These are phyloP conservation scores for Malacosoma neustria DNA, from an alignment of 2,888 invertebrate genomes.

Conservation along the genomic window DNA sequence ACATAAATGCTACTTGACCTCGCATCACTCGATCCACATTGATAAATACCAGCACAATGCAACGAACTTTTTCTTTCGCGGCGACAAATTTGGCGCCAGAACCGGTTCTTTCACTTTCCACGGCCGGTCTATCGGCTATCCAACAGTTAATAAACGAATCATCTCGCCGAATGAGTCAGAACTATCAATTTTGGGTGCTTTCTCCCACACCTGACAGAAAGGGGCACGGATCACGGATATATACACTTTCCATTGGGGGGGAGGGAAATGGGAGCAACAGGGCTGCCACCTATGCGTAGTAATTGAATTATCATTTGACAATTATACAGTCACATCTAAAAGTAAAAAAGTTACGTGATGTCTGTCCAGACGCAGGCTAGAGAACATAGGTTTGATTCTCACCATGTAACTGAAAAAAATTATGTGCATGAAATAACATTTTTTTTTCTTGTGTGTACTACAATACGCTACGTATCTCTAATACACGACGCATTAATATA, in stretches of 20 bases:
- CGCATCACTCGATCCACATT: background rate
- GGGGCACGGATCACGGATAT: constrained; percentile 67
- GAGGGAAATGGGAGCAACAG: constrained; percentile 60
- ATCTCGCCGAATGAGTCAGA: constrained; percentile 59
- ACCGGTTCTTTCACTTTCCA: constrained; percentile 65
- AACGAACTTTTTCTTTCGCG: constrained; percentile 36
- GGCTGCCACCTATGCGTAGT: no score
- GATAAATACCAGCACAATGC: constrained; percentile 1
- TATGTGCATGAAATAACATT: no score
- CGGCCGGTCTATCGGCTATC: constrained; percentile 24
- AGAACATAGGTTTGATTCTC: no score
- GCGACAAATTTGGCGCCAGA: constrained; percentile 37
- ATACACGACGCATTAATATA: no score
- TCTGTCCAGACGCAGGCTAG: no score
- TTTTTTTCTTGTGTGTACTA: no score
- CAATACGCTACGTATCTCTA: no score
- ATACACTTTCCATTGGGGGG: constrained; percentile 63
- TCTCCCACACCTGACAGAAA: constrained; percentile 69
- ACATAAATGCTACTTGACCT: background rate
- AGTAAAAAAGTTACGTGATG: no score
- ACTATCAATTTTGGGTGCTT: constrained; percentile 62
- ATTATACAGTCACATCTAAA: no score
- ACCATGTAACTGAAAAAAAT: no score
- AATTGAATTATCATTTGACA: no score
- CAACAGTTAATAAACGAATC: constrained; percentile 36